Percentiles rank a stretch among this genome's conserved stretches.
These are phyloP conservation scores for Cavia porcellus DNA, from an alignment of 2,113 vertebrate species.

Conservation along the genomic window DNA sequence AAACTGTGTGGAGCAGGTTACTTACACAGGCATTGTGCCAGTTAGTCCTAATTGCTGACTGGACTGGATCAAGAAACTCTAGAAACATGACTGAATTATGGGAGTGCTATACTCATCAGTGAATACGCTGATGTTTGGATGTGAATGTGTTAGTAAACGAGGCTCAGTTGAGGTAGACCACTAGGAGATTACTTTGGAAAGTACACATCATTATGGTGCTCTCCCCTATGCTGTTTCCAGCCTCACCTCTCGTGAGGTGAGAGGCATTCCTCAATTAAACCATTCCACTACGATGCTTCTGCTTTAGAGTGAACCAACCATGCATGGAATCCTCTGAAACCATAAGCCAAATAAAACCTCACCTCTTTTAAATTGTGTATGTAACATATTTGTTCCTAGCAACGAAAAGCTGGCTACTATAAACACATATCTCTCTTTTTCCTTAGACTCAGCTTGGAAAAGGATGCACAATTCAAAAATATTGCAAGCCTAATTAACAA, in stretches of 20 bases:
- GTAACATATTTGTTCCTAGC: background rate
- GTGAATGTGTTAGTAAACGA: background rate
- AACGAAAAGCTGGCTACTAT: background rate
- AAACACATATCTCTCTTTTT: background rate
- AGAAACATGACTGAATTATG: background rate
- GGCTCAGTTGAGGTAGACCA: background rate
- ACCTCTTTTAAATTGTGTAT: background rate
- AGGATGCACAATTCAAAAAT: background rate
- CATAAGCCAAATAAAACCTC: background rate
- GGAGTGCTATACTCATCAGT: background rate
- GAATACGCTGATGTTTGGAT: background rate
- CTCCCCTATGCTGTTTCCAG: background rate
- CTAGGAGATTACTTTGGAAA: background rate
- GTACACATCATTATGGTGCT: background rate
- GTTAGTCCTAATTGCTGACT: background rate
- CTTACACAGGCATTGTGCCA: background rate
- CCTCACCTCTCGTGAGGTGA: background rate
- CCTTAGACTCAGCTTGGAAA: background rate
- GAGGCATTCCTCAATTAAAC: background rate
- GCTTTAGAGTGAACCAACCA: background rate
- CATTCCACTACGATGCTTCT: background rate
- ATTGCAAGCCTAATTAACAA: background rate
- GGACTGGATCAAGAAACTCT: background rate
- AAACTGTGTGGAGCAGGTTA: background rate
- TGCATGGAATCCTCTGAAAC: background rate